Base-by-base conservation (phyloP, 1,140 invertebrate species). In the Drosophila simulans region DNA sequence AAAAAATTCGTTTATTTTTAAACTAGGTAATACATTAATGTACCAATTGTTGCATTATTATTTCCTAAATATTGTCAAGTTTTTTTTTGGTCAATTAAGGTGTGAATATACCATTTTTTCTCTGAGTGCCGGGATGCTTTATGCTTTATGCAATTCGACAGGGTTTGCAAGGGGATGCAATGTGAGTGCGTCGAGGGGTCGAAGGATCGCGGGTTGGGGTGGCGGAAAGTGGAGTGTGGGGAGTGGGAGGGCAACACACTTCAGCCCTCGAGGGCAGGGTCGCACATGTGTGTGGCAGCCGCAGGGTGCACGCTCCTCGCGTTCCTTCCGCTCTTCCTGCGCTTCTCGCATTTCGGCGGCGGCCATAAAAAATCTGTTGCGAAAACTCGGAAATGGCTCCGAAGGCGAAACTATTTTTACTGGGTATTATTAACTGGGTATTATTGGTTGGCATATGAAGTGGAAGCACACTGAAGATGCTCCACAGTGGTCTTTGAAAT, bases 361-460 rank as follows among this genome's bases (percentile, higher is more conserved):
- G 40, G 63, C 65, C 77, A 80, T 80, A 73, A 81, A 81, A 81
- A 81, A 81, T 62, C 55, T 65, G 74, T 60, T 74, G 76, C 77
- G 63, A 79, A 73, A 66, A 54, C 27, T 39, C 22, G 66, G 27
- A 69, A 70, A 70, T 70, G 49, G 31, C 49, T 55, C 49, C 49
- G 49, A 46, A 70, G 63, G 51, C 65, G 15, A 45, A 56, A 46
- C 34, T n/a, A 48, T 37, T 45, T 65, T 65, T 57, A 62, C 13
- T 11, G 25, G 31, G 48, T 55, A 59, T 25, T 53, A 11, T 8
- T 5, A 2, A 11, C 20, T 17, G 17, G 20, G 13, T 52, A 15
- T 35, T 13, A 13, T 34, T 39, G 11, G 37, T 13, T 4, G 12
- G 37, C 12, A 13, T 0, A 37, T 4, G 4, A 37, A 13, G 12